Evolutionary conservation across 2,113 vertebrate species (phyloP), one percentile per base, ranked within the genome.

Genomic region (Oreocharis arfaki): DNA sequence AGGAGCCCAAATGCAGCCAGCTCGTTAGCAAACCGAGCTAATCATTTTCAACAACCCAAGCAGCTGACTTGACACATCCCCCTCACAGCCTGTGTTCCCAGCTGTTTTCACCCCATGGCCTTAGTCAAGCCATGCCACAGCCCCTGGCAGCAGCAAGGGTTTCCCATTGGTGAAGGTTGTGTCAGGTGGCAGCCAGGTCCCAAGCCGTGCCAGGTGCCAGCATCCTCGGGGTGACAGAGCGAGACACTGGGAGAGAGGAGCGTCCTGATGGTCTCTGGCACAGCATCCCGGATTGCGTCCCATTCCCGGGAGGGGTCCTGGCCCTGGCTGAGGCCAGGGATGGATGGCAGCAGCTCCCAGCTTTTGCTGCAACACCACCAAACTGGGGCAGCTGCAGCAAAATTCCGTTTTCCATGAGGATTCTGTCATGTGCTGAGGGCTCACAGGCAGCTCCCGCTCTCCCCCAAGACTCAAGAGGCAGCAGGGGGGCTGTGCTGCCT

Each of bases 401-500:
- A 84, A 65, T 33, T 52, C 49, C 35, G 27, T 65, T 86, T 91
- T 42, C 63, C 15, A 1, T 44, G 12, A 17, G 32, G 24, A 26
- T 73, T 79, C 56, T 19, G 8, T 50, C 2, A 2, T 16, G 49
- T 4, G 2, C 33, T 60, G 70, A 49, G 49, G 50, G 28, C 11
- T 55, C 1, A 0, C 5, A 2, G 37, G 35, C 50, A 74, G n/a
- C 16, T 21, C n/a, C 1, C 0, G n/a, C n/a, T 59, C 60, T 46
- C 33, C 41, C 41, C 1, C 2, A 30, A 4, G 33, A 20, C 15
- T 21, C 7, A 0, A 8, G n/a, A 28, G 37, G 28, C 20, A 21
- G 53, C 1, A 0, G 24, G 16, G 28, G 57, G 69, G 24, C 32
- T 35, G 11, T 59, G 55, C 76, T 12, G 4, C 56, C 65, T 88